Evolutionary conservation across 2,113 vertebrate species (phyloP).

Genomic region (Redunca redunca): DNA sequence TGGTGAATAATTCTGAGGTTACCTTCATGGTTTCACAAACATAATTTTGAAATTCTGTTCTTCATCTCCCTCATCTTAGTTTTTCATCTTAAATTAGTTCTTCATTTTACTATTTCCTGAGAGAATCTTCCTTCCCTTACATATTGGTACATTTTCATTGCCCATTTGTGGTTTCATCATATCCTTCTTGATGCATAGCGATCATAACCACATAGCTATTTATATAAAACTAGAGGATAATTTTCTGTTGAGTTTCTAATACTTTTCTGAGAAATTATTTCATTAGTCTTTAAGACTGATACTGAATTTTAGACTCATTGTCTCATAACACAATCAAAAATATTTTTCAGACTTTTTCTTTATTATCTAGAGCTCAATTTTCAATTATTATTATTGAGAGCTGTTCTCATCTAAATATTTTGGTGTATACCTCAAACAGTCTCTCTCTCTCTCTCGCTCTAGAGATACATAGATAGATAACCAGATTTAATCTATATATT

Average conservation of each 20-base stretch:
- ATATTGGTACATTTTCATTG: background rate
- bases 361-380: background rate
- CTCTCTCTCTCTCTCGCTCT: background rate
- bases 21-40: background rate
- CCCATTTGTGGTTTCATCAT: background rate
- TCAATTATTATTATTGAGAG: background rate
- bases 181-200: background rate
- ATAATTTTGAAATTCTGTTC: background rate
- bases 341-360: background rate
- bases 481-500: background rate
- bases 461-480: background rate
- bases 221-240: background rate
- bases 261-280: background rate
- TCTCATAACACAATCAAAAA: background rate
- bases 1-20: background rate
- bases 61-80: background rate
- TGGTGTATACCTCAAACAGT: background rate
- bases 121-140: background rate
- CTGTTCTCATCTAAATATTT: background rate
- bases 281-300: background rate
- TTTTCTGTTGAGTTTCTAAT: background rate
- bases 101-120: background rate
- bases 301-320: background rate
- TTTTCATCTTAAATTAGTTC: constrained; percentile 17
- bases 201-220: background rate